phyloP scores from a whole-genome alignment of 2,113 vertebrate genomes.

The Rhinichthys klamathensis region DNA sequence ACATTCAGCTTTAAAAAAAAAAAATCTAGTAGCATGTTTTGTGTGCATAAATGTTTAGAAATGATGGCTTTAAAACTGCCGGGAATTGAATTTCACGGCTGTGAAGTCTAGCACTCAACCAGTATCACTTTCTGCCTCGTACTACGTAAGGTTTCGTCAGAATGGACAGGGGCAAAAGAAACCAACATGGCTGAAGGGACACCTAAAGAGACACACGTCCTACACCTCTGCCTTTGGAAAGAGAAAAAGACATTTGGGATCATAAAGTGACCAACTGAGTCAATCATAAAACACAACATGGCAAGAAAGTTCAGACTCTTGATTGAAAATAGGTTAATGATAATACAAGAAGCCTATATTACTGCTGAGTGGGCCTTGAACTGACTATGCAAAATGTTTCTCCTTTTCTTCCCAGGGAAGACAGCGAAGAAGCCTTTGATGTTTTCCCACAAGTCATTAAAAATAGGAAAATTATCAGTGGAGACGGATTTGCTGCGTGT shows the following conservation, averaged over 20 bases:
- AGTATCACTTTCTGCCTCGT: background rate
- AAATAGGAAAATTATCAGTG: constrained; percentile 56
- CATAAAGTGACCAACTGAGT: constrained; percentile 29
- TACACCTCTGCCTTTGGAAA: background rate
- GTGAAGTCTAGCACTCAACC: background rate
- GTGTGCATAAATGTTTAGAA: background rate
- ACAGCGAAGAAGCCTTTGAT: constrained; percentile 66
- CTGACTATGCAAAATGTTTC: constrained; percentile 61
- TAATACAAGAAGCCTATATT: constrained; percentile 27
- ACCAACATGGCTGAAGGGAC: background rate
- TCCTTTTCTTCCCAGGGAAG: constrained; percentile 44
- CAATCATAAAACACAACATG: background rate
- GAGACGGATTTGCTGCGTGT: constrained; percentile 57
- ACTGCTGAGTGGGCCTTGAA: constrained; percentile 46
- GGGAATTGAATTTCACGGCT: background rate
- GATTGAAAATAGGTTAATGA: constrained; percentile 30
- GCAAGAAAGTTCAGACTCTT: background rate
- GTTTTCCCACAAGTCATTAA: constrained; percentile 73
- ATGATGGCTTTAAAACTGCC: background rate
- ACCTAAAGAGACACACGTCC: background rate
- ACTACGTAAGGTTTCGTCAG: background rate
- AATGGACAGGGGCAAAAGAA: background rate
- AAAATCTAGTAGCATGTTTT: background rate
- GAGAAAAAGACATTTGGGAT: constrained; percentile 25
- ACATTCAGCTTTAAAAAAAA: background rate